These are phyloP conservation scores for Alitta virens DNA, from an alignment of 2,888 invertebrate genomes.

Conservation along the genomic window DNA sequence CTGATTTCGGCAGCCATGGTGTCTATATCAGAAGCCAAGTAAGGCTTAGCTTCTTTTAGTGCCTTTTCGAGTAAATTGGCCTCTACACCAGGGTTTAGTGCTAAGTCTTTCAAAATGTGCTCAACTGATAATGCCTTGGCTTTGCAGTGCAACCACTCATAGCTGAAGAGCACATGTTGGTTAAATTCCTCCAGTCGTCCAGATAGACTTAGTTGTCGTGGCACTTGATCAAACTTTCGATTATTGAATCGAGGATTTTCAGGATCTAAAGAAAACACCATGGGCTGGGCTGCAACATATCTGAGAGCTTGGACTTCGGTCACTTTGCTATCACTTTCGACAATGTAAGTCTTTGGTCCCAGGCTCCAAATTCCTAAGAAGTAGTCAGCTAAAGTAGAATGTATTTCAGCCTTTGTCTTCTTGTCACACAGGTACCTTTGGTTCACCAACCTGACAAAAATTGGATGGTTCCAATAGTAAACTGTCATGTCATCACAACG, in stretches of 20 bases:
- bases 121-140: slow-evolving; percentile 50
- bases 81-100: slow-evolving; percentile 46
- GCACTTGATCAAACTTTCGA: slow-evolving; percentile 52
- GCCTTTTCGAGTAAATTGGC: slow-evolving; percentile 47
- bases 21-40: slow-evolving; percentile 43
- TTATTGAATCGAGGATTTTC: slow-evolving; percentile 41
- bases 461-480: slow-evolving; percentile 39
- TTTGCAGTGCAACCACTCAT: slow-evolving; percentile 55
- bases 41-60: slow-evolving; percentile 40
- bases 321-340: not conserved
- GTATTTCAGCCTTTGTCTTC: slow-evolving; percentile 31
- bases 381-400: slow-evolving; percentile 52
- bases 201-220: slow-evolving; percentile 46
- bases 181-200: slow-evolving; percentile 51
- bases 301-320: slow-evolving; percentile 28
- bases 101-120: slow-evolving; percentile 49
- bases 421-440: slow-evolving; percentile 38
- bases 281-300: slow-evolving; percentile 41
- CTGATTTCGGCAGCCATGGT: slow-evolving; percentile 51
- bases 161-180: slow-evolving; percentile 47
- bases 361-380: slow-evolving; percentile 35
- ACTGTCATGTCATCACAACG: slow-evolving; percentile 46
- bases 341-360: slow-evolving; percentile 5
- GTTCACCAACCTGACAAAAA: slow-evolving; percentile 35
- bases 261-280: slow-evolving; percentile 34